Conservation (phyloP, 2,797 vertebrate genomes). For the Semotilus atromaculatus region DNA sequence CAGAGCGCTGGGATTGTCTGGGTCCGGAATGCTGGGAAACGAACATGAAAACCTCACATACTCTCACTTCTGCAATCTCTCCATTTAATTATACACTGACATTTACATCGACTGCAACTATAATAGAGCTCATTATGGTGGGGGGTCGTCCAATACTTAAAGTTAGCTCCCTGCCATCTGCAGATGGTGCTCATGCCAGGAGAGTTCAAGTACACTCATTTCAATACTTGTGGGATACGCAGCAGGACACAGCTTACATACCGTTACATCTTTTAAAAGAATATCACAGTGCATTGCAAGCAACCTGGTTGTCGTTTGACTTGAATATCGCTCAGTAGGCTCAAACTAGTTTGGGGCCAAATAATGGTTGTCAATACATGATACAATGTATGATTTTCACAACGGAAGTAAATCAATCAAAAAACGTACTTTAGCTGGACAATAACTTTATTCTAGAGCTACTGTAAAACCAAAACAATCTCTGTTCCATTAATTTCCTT, state of each 20-base stretch:
- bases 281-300: not conserved
- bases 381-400: no score
- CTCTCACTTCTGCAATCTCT: not conserved
- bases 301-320: no score
- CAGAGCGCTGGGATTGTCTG: not conserved
- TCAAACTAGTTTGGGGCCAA: not conserved
- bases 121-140: slow-evolving; percentile 11
- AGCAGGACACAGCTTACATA: not conserved
- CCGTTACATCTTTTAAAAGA: not conserved
- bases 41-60: slow-evolving; percentile 15
- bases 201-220: slow-evolving; percentile 28
- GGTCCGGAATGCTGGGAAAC: not conserved
- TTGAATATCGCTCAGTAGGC: no score
- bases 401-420: no score
- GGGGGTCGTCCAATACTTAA: not conserved
- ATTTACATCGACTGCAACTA: slow-evolving; percentile 21
- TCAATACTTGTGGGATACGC: not conserved
- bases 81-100: slow-evolving; percentile 38
- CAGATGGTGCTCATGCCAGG: not conserved
- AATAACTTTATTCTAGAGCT: no score
- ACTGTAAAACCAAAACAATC: no score
- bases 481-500: no score
- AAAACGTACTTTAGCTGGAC: no score
- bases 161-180: slow-evolving; percentile 30
- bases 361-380: not conserved